Base-by-base conservation (phyloP, 2,888 invertebrate genomes). In the Pristionchus maxplancki region DNA sequence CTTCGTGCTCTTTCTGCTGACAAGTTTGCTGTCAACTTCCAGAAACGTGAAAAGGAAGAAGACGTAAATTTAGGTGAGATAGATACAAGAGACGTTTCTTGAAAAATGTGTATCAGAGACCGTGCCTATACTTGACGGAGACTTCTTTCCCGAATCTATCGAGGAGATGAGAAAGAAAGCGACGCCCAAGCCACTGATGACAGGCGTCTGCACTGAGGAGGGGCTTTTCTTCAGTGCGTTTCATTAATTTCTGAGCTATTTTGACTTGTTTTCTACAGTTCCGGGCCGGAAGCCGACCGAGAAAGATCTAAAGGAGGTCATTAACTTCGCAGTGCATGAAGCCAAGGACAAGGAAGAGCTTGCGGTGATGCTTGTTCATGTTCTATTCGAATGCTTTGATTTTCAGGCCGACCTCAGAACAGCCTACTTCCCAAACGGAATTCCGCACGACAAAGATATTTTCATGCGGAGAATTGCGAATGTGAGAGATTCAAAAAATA, bases 361-460 rank as follows among this genome's bases (percentile, higher is more conserved):
- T 24, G 81, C 15, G 17, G 81, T 81, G 1, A 31, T 4, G 2
- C 64, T 9, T 28, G 11, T 9, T 20, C 6, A 6, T 13, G 2
- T 40, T 5, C 37, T n/a, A 40, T 24, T 40, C 28, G 8, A 64
- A 37, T 4, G 40, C 0, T 40, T 5, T 40, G 0, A 24, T 90
- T 90, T 74, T 90, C 37, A 89, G 91, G 64, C 90, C 90, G 71
- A 92, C 92, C 20, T 90, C 93, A 71, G 92, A 92, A 44, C 92
- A 92, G 71, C 88, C 91, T 15, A 85, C 93, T 6, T 88, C 90
- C 37, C 89, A 91, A 17, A 74, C 0, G 71, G 40, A 24, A 24
- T 24, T 8, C 50, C 93, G 85, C 88, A 89, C 15, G 90, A 89
- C 15, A 90, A 89, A 13, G 89, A 93, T 34, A 89, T 85, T 13